Percentiles rank a stretch among this genome's conserved stretches.
Evolutionary conservation across 2,797 vertebrate species (phyloP).

Genomic region (Sebastes vulpes): DNA sequence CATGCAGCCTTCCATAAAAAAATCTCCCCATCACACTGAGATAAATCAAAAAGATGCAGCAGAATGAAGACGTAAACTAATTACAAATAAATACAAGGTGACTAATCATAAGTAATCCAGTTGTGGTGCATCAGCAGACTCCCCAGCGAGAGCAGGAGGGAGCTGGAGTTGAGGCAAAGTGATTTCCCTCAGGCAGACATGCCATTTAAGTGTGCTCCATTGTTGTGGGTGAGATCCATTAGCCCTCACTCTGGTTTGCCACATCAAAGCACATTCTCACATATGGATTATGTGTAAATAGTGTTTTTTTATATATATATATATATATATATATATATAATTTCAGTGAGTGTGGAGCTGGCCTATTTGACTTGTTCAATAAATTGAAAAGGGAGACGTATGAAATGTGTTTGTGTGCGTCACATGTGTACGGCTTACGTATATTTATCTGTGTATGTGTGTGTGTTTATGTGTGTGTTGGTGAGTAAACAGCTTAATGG

Average conservation of each 20-base stretch:
- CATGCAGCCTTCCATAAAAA: neutral
- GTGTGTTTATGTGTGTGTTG: neutral
- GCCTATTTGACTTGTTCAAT: slow-evolving; percentile 36
- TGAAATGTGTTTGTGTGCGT: slow-evolving; percentile 17
- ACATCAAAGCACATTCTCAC: slow-evolving; percentile 94
- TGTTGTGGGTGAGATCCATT: slow-evolving; percentile 95
- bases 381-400: slow-evolving; percentile 39
- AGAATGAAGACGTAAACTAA: slow-evolving; percentile 64
- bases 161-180: slow-evolving; percentile 87
- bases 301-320: neutral
- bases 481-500: slow-evolving; percentile 79
- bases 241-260: slow-evolving; percentile 89
- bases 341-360: slow-evolving; percentile 25
- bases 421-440: slow-evolving; percentile 38
- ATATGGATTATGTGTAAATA: slow-evolving; percentile 91
- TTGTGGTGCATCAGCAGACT: slow-evolving; percentile 78
- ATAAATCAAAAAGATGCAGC: slow-evolving; percentile 48
- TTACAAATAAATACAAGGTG: slow-evolving; percentile 72
- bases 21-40: slow-evolving; percentile 27
- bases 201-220: slow-evolving; percentile 92
- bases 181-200: slow-evolving; percentile 90
- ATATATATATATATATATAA: neutral
- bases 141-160: slow-evolving; percentile 86
- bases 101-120: slow-evolving; percentile 73
- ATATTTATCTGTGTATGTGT: slow-evolving; percentile 3